A percentile compares a stretch with the other conserved stretches of the same genome.
Evolutionary conservation across 2,113 vertebrate genomes (phyloP).

Genomic region (Sialia sialis): DNA sequence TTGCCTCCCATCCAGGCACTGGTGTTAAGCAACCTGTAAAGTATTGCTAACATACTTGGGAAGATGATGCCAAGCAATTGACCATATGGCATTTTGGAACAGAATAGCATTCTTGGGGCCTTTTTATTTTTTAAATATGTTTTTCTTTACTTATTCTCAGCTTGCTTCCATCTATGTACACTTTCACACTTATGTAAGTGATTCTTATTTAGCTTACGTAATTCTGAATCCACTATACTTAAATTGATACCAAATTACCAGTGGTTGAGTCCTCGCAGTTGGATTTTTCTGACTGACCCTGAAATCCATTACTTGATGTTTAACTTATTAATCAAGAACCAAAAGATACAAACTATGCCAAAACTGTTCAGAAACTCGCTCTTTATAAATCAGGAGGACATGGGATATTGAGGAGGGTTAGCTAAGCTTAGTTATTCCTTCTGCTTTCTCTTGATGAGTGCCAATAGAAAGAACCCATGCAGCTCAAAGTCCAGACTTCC

Average conservation of each 20-base stretch:
- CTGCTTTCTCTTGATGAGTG: background rate
- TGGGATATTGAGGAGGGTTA: background rate
- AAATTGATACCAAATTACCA: background rate
- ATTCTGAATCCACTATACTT: background rate
- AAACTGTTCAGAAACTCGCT: background rate
- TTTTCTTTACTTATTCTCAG: background rate
- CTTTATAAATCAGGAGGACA: background rate
- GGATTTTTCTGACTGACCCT: background rate
- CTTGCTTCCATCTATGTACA: background rate
- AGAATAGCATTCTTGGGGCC: background rate
- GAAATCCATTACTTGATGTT: background rate
- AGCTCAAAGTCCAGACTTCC: background rate
- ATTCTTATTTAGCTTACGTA: background rate
- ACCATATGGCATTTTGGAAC: constrained; percentile 22
- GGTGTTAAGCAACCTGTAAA: background rate
- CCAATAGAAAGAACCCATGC: background rate
- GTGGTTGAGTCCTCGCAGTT: background rate
- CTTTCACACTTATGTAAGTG: background rate
- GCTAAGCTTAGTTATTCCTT: background rate
- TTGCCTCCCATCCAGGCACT: background rate
- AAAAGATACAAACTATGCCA: background rate
- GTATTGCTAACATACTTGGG: background rate
- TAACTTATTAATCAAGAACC: background rate
- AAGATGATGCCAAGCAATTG: constrained; percentile 5
- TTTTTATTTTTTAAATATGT: background rate